Evolutionary conservation across 1,140 invertebrate species (phyloP).

Genomic region (Chymomyza costata): DNA sequence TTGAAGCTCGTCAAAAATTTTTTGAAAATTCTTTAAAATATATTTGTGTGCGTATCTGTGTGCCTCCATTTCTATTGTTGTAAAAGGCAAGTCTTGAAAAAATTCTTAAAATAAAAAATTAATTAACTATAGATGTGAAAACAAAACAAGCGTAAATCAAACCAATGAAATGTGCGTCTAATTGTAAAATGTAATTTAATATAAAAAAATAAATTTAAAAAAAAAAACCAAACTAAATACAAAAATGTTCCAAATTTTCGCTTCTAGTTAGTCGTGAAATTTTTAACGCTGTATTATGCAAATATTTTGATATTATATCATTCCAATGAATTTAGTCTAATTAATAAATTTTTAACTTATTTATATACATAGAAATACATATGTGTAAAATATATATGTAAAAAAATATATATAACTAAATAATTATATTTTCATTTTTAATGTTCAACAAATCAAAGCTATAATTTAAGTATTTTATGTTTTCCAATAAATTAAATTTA

Average conservation of each 20-base stretch:
- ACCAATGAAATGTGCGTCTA: no score
- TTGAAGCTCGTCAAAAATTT: conserved; percentile 6
- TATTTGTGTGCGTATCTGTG: conserved; percentile 19
- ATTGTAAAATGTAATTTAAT: background rate
- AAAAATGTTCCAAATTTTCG: conserved; percentile 53
- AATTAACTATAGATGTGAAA: conserved; percentile 1
- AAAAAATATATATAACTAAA: conserved; percentile 52
- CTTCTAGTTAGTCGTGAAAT: conserved; percentile 72
- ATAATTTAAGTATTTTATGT: conserved; percentile 67
- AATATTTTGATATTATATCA: conserved; percentile 74
- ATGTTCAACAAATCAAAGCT: conserved; percentile 54
- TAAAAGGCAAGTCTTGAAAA: no score
- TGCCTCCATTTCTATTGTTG: conserved; percentile 24
- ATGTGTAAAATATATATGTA: conserved; percentile 49
- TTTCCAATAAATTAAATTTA: conserved; percentile 72
- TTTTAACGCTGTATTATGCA: conserved; percentile 68
- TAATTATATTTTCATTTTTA: conserved; percentile 65
- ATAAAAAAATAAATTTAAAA: conserved; percentile 18
- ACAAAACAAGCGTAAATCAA: background rate
- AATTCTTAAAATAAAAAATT: no score
- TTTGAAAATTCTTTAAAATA: conserved; percentile 25
- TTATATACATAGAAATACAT: conserved; percentile 56
- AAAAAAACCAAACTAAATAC: conserved; percentile 36
- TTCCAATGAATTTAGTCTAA: conserved; percentile 73
- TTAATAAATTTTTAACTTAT: conserved; percentile 73